Evolutionary conservation across 2,797 vertebrate genomes (phyloP).

Genomic region (Enteromius treurensis): DNA sequence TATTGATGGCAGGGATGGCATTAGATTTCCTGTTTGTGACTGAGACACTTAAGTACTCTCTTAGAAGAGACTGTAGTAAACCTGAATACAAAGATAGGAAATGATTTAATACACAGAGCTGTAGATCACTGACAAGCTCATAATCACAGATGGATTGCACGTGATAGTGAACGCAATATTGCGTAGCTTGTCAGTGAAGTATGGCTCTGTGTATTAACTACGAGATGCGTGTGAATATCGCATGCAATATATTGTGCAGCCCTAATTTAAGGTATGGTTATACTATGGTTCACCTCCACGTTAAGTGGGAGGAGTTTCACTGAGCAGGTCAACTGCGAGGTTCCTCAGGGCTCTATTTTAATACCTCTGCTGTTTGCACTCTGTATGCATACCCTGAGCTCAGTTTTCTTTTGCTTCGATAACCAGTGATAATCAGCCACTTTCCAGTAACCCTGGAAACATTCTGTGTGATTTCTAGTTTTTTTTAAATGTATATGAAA

Average conservation of each 20-base stretch:
- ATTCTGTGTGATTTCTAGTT: too few relatives aligned
- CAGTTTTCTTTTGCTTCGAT: background rate
- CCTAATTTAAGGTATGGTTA: background rate
- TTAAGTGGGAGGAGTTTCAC: background rate
- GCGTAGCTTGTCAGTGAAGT: too few relatives aligned
- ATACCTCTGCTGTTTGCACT: background rate
- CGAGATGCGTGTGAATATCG: too few relatives aligned
- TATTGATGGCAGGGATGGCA: background rate
- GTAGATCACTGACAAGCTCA: too few relatives aligned
- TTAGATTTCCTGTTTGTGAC: background rate
- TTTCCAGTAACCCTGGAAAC: background rate
- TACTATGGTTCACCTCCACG: background rate
- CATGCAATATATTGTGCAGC: too few relatives aligned
- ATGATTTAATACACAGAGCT: too few relatives aligned
- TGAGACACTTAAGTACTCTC: background rate
- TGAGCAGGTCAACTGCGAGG: background rate
- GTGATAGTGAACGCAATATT: too few relatives aligned
- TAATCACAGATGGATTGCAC: too few relatives aligned
- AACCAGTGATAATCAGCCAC: background rate
- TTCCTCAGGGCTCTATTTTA: conserved; percentile 1
- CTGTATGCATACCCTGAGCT: background rate
- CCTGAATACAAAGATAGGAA: too few relatives aligned
- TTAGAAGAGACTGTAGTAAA: background rate
- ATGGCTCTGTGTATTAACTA: too few relatives aligned
- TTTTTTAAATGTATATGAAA: too few relatives aligned